A percentile compares a stretch with the other conserved stretches of the same genome.
phyloP scores from a whole-genome alignment of 2,888 invertebrate genomes.

The Himalopsyche kuldschensis region DNA sequence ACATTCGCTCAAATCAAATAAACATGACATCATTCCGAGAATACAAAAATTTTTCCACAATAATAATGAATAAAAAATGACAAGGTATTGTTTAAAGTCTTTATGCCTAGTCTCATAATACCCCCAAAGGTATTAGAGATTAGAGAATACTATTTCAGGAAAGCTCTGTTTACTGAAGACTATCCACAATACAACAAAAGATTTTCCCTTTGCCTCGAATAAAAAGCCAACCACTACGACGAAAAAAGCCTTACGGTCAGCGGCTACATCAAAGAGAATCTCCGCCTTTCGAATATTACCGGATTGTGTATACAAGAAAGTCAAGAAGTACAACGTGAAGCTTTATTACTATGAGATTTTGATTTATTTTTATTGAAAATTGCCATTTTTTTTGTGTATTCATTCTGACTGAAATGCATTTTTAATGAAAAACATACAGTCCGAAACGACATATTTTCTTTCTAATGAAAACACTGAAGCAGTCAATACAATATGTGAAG shows the following conservation, averaged over 20 bases:
- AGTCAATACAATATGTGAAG: no score
- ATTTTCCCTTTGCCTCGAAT: neutral
- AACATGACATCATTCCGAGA: neutral
- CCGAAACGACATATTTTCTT: no score
- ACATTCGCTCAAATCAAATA: neutral
- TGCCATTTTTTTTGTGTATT: no score
- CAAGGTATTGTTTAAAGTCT: neutral
- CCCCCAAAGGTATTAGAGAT: neutral
- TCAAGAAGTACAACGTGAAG: no score
- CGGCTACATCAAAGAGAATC: neutral
- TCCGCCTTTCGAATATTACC: neutral
- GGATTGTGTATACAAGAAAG: neutral
- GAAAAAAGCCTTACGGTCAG: neutral
- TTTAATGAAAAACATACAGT: no score
- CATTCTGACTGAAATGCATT: no score
- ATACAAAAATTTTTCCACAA: neutral
- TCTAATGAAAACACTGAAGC: no score
- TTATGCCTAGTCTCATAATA: neutral
- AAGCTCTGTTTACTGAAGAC: neutral
- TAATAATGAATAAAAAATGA: neutral
- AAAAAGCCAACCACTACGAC: neutral
- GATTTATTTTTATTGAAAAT: no score
- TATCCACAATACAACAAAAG: neutral
- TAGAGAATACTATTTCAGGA: neutral
- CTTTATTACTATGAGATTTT: no score